These are phyloP conservation scores for Diachrysia chrysitis DNA, from an alignment of 2,888 invertebrate genomes.

Conservation along the genomic window DNA sequence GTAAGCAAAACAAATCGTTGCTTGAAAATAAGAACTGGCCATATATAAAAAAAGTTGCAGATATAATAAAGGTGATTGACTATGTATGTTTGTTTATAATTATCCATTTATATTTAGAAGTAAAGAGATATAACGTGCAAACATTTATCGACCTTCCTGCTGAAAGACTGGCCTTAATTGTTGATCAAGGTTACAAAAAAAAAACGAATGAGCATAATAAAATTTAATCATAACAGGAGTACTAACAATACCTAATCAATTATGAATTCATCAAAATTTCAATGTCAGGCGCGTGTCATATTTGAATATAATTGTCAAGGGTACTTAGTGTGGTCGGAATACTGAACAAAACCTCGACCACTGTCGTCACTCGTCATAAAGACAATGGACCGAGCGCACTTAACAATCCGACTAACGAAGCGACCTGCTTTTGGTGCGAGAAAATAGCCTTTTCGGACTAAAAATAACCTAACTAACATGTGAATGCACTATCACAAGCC, in stretches of 20 bases:
- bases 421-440: neutral
- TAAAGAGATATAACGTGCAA: too few relatives aligned
- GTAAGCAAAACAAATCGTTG: too few relatives aligned
- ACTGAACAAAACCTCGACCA: constrained; percentile 29
- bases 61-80: too few relatives aligned
- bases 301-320: constrained; percentile 58
- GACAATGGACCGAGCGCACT: constrained; percentile 25
- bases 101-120: too few relatives aligned
- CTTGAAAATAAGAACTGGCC: too few relatives aligned
- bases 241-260: constrained; percentile 42
- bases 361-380: constrained; percentile 19
- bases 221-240: constrained; percentile 12
- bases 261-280: constrained; percentile 49
- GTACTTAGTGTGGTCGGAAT: constrained; percentile 32
- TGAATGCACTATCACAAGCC: neutral
- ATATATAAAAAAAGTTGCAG: too few relatives aligned
- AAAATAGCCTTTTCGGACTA: neutral
- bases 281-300: constrained; percentile 50
- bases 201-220: constrained; percentile 15
- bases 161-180: neutral
- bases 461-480: constrained; percentile 1
- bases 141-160: neutral
- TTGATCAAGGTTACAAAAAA: neutral
- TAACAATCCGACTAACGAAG: neutral
- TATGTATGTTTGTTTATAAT: too few relatives aligned